These are phyloP conservation scores for Parotocinclus haroldoi DNA, from an alignment of 2,797 vertebrate genomes.

Conservation along the genomic window DNA sequence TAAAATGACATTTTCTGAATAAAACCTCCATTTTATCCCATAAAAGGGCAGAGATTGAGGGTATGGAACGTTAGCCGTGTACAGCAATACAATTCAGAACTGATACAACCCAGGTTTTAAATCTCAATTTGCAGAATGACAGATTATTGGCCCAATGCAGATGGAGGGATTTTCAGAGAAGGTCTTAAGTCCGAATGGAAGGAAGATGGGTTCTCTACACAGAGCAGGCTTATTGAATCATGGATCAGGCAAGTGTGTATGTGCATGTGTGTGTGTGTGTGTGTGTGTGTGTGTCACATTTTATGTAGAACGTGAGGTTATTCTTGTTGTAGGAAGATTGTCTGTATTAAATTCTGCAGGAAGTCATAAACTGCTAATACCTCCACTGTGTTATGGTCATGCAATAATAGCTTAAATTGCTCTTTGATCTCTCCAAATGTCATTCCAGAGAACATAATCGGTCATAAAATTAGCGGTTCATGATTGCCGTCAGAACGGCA, in stretches of 20 bases:
- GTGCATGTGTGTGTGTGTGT: conserved; percentile 2
- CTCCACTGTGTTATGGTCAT: conserved; percentile 46
- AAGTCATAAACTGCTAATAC: conserved; percentile 51
- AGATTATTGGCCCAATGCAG: conserved; percentile 53
- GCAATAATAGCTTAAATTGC: conserved; percentile 48
- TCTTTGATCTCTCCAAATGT: conserved; percentile 53
- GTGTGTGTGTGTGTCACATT: conserved; percentile 22
- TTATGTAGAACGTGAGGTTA: conserved; percentile 35
- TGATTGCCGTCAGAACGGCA: conserved; percentile 48
- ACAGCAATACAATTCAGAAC: conserved; percentile 43
- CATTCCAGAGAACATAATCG: conserved; percentile 50
- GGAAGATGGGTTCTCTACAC: conserved; percentile 38
- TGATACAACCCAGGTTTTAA: conserved; percentile 52
- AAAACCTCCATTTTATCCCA: conserved; percentile 39
- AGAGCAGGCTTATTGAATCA: conserved; percentile 47
- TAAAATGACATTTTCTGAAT: conserved; percentile 47
- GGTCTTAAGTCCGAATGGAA: conserved; percentile 46
- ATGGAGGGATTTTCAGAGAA: conserved; percentile 54
- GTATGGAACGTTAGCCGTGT: conserved; percentile 28
- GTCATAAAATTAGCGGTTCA: conserved; percentile 51
- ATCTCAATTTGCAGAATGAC: conserved; percentile 53
- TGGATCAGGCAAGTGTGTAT: conserved; percentile 41
- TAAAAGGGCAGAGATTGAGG: conserved; percentile 42
- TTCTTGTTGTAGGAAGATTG: conserved; percentile 45
- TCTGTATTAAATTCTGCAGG: conserved; percentile 42